Evolutionary conservation across 2,888 invertebrate species (phyloP), one percentile per base, ranked within the genome.

Genomic region (Eucera pruinosa): DNA sequence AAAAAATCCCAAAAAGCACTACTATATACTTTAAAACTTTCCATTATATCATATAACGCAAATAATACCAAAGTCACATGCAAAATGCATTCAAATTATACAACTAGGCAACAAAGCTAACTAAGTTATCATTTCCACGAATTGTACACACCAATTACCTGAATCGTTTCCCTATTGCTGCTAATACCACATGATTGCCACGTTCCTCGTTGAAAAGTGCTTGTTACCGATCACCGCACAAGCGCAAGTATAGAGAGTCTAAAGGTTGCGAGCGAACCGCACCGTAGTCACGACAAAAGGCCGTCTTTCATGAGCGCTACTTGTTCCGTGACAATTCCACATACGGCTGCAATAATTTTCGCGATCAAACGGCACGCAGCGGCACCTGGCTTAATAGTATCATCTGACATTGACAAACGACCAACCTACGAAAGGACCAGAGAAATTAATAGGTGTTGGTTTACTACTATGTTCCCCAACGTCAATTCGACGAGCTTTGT

Each of bases 331-430:
- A 78, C 78, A 78, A 70, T 78, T 67, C 60, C 78, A 64, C 78
- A 65, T 60, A 67, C 70, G 60, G 68, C 57, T 60, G 74, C 67
- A 76, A 79, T 82, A 79, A 82, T 82, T 82, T 75, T 50, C 47
- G 27, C 75, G 70, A 76, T 82, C 69, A 81, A 82, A 79, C 82
- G 72, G 54, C 64, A 60, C 69, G 47, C 61, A 57, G n/a, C 66
- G 52, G 39, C 64, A 70, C 50, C 39, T 64, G 74, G 68, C 66
- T 82, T 79, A 82, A 76, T 73, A 73, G 75, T 73, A 81, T 82
- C 70, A 69, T 62, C 69, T 62, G 82, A 76, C 79, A 60, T 41
- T 82, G 79, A 82, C 73, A 65, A 82, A 82, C 73, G 82, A 57
- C 43, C 67, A 18, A 50, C 71, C 58, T 48, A 61, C 70, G 71